These are phyloP conservation scores for Uloborus plumipes DNA, from an alignment of 2,888 invertebrate genomes.

Conservation along the genomic window DNA sequence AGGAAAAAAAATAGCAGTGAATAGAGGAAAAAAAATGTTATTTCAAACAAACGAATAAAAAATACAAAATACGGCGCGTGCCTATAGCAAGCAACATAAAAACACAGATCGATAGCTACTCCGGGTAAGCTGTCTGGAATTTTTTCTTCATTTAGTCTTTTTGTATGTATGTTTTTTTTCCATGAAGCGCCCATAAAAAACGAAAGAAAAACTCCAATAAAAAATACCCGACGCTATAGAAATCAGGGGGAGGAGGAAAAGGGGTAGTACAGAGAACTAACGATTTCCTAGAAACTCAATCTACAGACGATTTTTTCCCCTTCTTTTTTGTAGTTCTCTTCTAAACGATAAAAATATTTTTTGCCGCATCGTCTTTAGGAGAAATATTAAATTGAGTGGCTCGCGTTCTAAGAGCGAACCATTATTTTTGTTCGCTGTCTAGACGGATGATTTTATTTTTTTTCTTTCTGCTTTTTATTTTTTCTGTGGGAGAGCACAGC, in stretches of 20 bases:
- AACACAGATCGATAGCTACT: constrained; percentile 46
- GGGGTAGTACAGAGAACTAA: constrained; percentile 14
- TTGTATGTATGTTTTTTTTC: constrained; percentile 35
- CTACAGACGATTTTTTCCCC: constrained; percentile 19
- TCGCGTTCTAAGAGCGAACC: constrained; percentile 37
- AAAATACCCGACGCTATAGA: neutral
- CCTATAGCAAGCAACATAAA: constrained; percentile 36
- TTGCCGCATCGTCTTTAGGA: constrained; percentile 15
- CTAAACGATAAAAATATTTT: constrained; percentile 16
- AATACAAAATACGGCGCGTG: constrained; percentile 14
- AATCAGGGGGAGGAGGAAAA: neutral
- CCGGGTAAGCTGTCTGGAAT: constrained; percentile 16
- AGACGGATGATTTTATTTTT: constrained; percentile 26
- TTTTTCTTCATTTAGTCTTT: constrained; percentile 20
- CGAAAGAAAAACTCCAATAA: constrained; percentile 2
- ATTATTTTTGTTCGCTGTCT: constrained; percentile 57
- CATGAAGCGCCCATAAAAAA: constrained; percentile 23
- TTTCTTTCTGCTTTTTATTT: too few species aligned
- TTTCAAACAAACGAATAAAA: constrained; percentile 13
- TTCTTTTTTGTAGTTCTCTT: neutral
- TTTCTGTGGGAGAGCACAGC: neutral
- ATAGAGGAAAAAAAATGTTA: neutral
- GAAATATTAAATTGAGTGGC: constrained; percentile 29
- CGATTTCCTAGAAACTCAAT: constrained; percentile 54
- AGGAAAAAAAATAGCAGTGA: constrained; percentile 10